Base-by-base conservation (phyloP, 2,797 vertebrate species). In the Takifugu rubripes region DNA sequence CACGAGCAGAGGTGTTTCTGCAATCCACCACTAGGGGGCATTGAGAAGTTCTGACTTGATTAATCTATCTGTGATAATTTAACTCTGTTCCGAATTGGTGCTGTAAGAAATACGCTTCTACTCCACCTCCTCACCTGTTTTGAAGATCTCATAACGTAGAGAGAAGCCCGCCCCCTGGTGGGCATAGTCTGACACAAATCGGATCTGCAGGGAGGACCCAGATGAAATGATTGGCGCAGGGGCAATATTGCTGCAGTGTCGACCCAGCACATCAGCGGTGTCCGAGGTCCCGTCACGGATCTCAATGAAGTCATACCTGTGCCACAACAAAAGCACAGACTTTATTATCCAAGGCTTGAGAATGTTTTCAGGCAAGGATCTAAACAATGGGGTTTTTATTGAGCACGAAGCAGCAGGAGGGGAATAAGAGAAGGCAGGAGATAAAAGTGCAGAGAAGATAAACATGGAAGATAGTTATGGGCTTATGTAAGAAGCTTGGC, bases 161-260 rank as follows among this genome's bases (percentile, higher is more conserved):
- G 96, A 99, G 90, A 99, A 99, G 60, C 97, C 97, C 0, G 96
- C 96, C 42, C 96, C 96, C 82, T 99, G 96, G 69, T 97, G 93
- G 40, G 95, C 96, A 0, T 98, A 99, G 85, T 99, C 97, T 0
- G 97, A 98, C 3, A 94, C 96, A 56, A 99, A 99, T 64, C 91
- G 89, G 82, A 99, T 97, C 60, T 93, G 94, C 7, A 99, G 91
- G 65, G 92, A 90, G 0, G 95, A 84, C 7, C 97, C 96, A 0
- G 96, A 98, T 3, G 97, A 99, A 62, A 95, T 94, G 90, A 99
- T 96, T 6, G 96, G 93, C 1, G 95, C 92, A 0, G 97, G 97
- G 10, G 97, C 96, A n/a, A 99, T 98, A 88, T 94, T 99, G 74
- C 95, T 97, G 83, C 97, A 99, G 88, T 98, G 95, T 61, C 95